A percentile compares a stretch with the other conserved stretches of the same genome.
Conservation (phyloP, 2,113 vertebrate species). For the Euleptes europaea region DNA sequence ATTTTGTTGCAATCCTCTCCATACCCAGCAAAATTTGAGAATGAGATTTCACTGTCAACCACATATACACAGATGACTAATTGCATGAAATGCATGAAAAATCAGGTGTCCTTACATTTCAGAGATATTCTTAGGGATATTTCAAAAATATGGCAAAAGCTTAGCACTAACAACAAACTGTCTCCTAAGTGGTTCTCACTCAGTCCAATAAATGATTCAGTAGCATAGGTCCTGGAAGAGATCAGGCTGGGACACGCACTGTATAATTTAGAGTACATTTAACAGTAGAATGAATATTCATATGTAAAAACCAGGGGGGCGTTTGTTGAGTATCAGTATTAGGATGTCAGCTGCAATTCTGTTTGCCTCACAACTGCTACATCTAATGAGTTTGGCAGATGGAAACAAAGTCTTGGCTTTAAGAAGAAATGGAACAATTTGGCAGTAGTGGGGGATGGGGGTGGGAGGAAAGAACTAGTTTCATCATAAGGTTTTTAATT, state of each 20-base stretch:
- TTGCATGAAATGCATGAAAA: not conserved
- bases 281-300: constrained; percentile 43
- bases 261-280: constrained; percentile 62
- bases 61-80: not conserved
- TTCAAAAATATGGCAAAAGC: constrained; percentile 47
- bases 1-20: not conserved
- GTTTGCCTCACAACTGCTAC: not conserved
- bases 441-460: not conserved
- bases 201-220: constrained; percentile 58
- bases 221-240: constrained; percentile 35
- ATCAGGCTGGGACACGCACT: constrained; percentile 40
- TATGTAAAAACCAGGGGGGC: not conserved
- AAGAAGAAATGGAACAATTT: not conserved
- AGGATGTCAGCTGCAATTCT: not conserved
- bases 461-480: not conserved
- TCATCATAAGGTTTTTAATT: not conserved
- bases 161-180: constrained; percentile 29
- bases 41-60: not conserved
- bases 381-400: not conserved
- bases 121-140: constrained; percentile 33
- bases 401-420: not conserved
- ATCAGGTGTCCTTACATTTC: constrained; percentile 24
- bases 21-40: not conserved
- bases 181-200: constrained; percentile 52
- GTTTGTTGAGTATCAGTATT: not conserved